Evolutionary conservation across 2,113 vertebrate species (phyloP), one percentile per base, ranked within the genome.

Genomic region (Neodon shergylaensis): DNA sequence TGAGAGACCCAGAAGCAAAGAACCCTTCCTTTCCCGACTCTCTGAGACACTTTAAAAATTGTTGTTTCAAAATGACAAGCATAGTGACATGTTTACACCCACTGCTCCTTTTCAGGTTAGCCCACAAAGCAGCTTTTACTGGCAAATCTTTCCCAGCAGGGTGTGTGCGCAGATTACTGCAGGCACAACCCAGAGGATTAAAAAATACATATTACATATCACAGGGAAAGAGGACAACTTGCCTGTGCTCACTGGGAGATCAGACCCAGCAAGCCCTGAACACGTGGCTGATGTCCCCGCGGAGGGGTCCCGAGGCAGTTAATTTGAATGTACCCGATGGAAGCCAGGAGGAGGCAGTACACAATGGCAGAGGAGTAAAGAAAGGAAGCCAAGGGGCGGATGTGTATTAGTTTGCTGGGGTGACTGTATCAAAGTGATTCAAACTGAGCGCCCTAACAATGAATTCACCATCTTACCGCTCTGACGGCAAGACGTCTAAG

Each of bases 1-100:
- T 72, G 94, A 96, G 97, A 96, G 97, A 54, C 47, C 65, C 22
- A 22, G 77, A 93, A 93, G 87, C 70, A 90, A 95, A 95, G 92
- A 90, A 65, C 3, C 95, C 16, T 31, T 79, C 68, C 54, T 74
- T 88, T 13, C 82, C 87, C 54, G 52, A 17, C 42, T 81, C 42
- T 81, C 86, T 6, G 52, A 90, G 78, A 86, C 9, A 58, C 31
- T 91, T 90, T 96, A 73, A 47, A 90, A 97, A 97, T 97, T n/a
- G 3, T 93, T 98, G 96, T 97, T 98, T 98, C 96, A 87, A 97
- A 98, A 98, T 97, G 98, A 98, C 95, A 98, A 97, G 97, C 95
- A 96, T 88, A 95, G 98, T 83, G 97, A 97, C 97, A 93, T 88
- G 98, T 95, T 98, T 97, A 85, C 97, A 97, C 97, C 96, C 98